Base-by-base conservation (phyloP, 2,113 vertebrate genomes). In the Coturnix japonica region DNA sequence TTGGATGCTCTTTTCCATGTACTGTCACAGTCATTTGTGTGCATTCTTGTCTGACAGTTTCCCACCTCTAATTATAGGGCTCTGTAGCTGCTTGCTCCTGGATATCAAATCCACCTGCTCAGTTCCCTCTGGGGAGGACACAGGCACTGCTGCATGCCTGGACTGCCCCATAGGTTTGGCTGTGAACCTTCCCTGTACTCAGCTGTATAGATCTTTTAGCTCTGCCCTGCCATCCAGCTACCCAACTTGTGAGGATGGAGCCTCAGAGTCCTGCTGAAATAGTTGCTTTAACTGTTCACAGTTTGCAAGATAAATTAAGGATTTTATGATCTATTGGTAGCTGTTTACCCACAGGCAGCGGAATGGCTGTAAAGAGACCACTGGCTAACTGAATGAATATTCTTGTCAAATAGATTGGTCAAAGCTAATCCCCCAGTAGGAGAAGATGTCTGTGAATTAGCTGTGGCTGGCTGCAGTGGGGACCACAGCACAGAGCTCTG, bases 371-470 rank as follows among this genome's bases (percentile, higher is more conserved):
- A 87, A 96, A 95, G 80, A 84, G 70, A 44, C 9, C 25, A 90
- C 89, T 94, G 95, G 95, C 94, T 92, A 84, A 91, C 86, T 90
- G 82, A 91, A 83, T 81, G 80, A 93, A 94, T 93, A 96, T 86
- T 90, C 64, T 79, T 90, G 76, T 83, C 90, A 84, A 95, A 57
- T 83, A 89, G 61, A 85, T 60, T 65, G 64, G 53, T 81, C 87
- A 88, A 59, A 85, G 93, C 49, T 70, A 87, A 89, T 43, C 69
- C 35, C 74, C 26, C 51, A 80, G 44, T 80, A 84, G 90, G 77
- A 73, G 18, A 56, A 91, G 25, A 41, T 76, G 67, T n/a, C 26
- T 90, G 61, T 57, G 64, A 81, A 35, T 37, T 47, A 67, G 26
- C 47, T 88, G 49, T 30, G 30, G 28, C 26, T 49, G 47, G 47